Evolutionary conservation across 2,797 vertebrate species (phyloP).

Genomic region (Scomberomorus guttatus): DNA sequence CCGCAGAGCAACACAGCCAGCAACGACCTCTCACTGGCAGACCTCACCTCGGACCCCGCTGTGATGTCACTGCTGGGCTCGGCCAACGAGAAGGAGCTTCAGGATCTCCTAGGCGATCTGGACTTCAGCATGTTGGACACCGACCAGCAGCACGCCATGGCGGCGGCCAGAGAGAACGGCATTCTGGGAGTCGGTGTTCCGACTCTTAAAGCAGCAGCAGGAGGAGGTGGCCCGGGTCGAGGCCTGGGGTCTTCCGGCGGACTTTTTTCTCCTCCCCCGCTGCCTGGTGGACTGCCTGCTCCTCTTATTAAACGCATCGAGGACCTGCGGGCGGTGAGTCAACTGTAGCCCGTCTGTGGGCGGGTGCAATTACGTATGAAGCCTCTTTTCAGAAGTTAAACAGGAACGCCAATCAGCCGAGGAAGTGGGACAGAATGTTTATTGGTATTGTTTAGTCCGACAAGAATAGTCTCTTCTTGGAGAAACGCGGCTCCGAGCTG

Average conservation of each 20-base stretch:
- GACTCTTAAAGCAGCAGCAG: conserved; percentile 53
- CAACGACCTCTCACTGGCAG: conserved; percentile 78
- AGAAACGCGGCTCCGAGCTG: conserved; percentile 34
- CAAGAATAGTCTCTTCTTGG: conserved; percentile 23
- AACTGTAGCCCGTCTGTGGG: conserved; percentile 41
- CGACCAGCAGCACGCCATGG: conserved; percentile 80
- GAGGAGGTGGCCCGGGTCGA: conserved; percentile 77
- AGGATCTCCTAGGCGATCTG: conserved; percentile 93
- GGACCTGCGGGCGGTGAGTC: conserved; percentile 93
- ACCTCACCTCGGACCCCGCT: conserved; percentile 89
- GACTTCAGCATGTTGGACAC: conserved; percentile 91
- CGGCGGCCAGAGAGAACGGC: conserved; percentile 90
- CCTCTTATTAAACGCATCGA: conserved; percentile 95
- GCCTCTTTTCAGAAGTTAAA: conserved; percentile 50
- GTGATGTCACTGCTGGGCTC: conserved; percentile 96
- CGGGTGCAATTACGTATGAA: conserved; percentile 49
- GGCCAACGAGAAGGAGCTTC: conserved; percentile 93
- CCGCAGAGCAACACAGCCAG: conserved; percentile 55
- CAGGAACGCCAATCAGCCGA: conserved; percentile 40
- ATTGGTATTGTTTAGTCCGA: conserved; percentile 43
- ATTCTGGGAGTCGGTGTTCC: conserved; percentile 78
- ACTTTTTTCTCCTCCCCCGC: conserved; percentile 89
- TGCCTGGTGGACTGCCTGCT: conserved; percentile 92
- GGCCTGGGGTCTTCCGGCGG: conserved; percentile 82
- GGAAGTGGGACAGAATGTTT: conserved; percentile 51